Conservation (phyloP, 2,888 invertebrate species). For the Scrobipalpa costella region DNA sequence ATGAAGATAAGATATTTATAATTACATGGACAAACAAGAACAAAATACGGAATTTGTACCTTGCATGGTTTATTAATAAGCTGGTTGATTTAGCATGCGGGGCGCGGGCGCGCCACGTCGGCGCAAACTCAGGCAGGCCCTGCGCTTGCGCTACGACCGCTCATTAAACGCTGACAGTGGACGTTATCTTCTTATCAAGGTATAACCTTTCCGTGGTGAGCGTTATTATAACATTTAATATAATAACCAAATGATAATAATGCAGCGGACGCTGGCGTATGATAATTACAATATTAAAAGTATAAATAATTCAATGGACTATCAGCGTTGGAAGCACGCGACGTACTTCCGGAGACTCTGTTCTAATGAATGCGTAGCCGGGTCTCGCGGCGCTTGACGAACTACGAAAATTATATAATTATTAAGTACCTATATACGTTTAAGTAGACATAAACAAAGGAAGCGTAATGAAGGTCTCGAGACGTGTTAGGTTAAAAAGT, state of each 20-base stretch:
- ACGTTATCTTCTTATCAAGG: conserved; percentile 70
- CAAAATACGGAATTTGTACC: neutral
- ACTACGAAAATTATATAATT: conserved; percentile 63
- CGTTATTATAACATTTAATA: conserved; percentile 77
- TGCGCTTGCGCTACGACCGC: conserved; percentile 48
- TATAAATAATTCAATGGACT: conserved; percentile 79
- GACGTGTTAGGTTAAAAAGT: conserved; percentile 21
- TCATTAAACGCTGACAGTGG: conserved; percentile 64
- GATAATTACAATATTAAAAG: conserved; percentile 79
- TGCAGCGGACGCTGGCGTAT: conserved; percentile 65
- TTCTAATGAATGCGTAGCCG: conserved; percentile 66
- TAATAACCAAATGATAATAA: conserved; percentile 78
- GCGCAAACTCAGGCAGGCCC: conserved; percentile 29
- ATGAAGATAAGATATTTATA: too few species aligned
- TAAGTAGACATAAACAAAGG: conserved; percentile 38
- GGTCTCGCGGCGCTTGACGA: conserved; percentile 60
- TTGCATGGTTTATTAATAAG: conserved; percentile 46
- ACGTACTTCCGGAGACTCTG: conserved; percentile 71
- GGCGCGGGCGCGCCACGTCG: conserved; percentile 41
- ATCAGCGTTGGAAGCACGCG: conserved; percentile 75
- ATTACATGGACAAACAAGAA: neutral
- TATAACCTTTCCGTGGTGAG: conserved; percentile 70
- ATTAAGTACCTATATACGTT: conserved; percentile 48
- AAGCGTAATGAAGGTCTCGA: conserved; percentile 24
- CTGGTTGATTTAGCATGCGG: conserved; percentile 60